Base-by-base conservation (phyloP, 2,888 invertebrate genomes). In the Diaperis boleti region DNA sequence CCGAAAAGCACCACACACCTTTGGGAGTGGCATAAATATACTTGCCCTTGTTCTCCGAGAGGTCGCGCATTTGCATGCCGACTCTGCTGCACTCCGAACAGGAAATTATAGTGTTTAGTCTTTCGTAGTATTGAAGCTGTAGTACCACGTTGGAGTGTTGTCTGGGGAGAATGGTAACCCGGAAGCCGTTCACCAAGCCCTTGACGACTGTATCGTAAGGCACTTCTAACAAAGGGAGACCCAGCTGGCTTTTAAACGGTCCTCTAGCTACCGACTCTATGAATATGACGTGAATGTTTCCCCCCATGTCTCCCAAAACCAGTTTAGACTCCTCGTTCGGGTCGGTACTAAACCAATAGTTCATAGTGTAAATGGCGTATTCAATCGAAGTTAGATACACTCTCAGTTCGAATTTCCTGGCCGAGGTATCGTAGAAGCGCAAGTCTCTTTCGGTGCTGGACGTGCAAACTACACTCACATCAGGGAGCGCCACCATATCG, bases 361-460 rank as follows among this genome's bases (percentile, higher is more conserved):
- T 74, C 84, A 88, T 85, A 14, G 83, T 80, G 1, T 81, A 80
- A 1, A 85, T 81, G 5, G 85, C 87, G 67, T 85, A 82, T 42
- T 88, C 86, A 78, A 91, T 84, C 62, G 89, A 89, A 0, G 87
- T 86, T 66, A 94, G 88, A 68, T 89, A 84, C 56, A 92, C 85
- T 70, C 91, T 85, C 37, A 92, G 82, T 33, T 88, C 87, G 78
- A 92, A 92, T 56, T 89, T 90, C 60, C 87, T 87, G 3, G 89
- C 91, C 13, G 88, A 88, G 41, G 89, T 88, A 77, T 94, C 93
- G 76, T 94, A 94, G 80, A 94, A 92, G 37, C 90, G 86, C 39
- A 94, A 81, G 76, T 92, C 92, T 10, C 91, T 82, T 79, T 92
- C 91, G 0, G 91, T 89, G 10, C 93, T 91, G 60, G 91, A 87